Base-by-base conservation (phyloP, 37 sponge, comb jelly and placozoan species). In the Halisarca cf. caerulea region DNA sequence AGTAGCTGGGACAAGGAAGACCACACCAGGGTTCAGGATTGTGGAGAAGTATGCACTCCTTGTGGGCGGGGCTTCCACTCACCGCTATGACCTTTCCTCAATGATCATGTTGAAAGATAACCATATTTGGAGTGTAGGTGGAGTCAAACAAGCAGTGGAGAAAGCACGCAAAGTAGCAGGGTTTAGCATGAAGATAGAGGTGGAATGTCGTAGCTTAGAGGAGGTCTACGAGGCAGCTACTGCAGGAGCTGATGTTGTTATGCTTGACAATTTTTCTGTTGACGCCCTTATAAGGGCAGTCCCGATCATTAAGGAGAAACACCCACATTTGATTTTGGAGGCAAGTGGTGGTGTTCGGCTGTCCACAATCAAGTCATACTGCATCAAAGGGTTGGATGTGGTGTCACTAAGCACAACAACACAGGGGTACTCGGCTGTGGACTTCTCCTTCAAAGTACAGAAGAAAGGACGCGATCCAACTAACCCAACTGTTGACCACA, bases 21-120 rank as follows among this genome's bases (percentile, higher is more conserved):
- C 98, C 11, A 97, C 98, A 30, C 98, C 98, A 33, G 98, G 98
- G 37, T 97, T 97, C 47, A 59, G 98, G 77, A 37, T 91, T 58
- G 98, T 97, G 27, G 98, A 97, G 84, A 97, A 97, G 51, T 97
- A 97, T 69, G 83, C 94, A 40, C 83, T 97, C 24, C 71, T 95
- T 45, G 96, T 97, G 57, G 98, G 98, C 4, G 96, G 96, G 17
- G 81, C 91, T 11, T 91, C 94, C 28, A 92, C 93, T 38, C 96
- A 96, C 59, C 84, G 93, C 23, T 91, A 89, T 69, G 96, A 97
- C 70, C 88, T 97, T 34, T 93, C 94, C 2, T 93, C 93, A 32
- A 95, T 97, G 98, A 61, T 97, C 4, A 97, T 97, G 98, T 70
- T 97, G 57, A 97, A 97, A 42, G 98, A 97, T 60, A 97, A 97